Base-by-base conservation (phyloP, 30 jellyfish, hydroid and myxozoan genomes). In the Catostylus mosaicus region DNA sequence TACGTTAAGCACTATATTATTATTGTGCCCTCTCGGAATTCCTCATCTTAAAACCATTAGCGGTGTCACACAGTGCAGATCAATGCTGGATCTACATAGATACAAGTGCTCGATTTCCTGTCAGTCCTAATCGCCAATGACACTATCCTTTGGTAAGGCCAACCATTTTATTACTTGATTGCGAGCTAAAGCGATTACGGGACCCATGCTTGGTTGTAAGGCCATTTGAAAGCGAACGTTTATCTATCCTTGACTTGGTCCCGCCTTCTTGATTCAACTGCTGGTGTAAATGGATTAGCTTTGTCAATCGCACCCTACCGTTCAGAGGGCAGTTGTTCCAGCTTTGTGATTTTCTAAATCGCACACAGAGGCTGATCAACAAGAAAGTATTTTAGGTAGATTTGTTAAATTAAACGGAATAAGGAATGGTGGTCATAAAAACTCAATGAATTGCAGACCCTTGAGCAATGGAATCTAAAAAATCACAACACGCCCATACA, bases 181-280 rank as follows among this genome's bases (percentile, higher is more conserved):
- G 82, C 62, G 18, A 30, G 75, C 81, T 79, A 79, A 79, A 79
- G 60, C 89, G 89, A 79, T 79, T 79, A 57, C 40, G 71, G 73
- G 47, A 45, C 89, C 34, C 89, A 79, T 47, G 89, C 82, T 30
- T 65, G 14, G 90, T n/a, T 67, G 54, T 48, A 51, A 80, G 90
- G 84, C 80, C 48, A 24, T 63, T 43, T 66, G 80, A 80, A 80
- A 80, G 84, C 84, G 83, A 65, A 37, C 90, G 90, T 80, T 80
- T 80, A 80, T 80, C 90, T 80, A 80, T 80, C 83, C 83, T 67
- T 69, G 82, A 56, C 74, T 26, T 75, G 84, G 83, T 14, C 87
- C 82, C 88, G 97, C 82, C 84, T 50, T 30, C 77, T 87, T 56
- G 90, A 82, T 82, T 78, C 90, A 67, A 73, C 77, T 30, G 30